These are phyloP conservation scores for Orchestia grillus DNA, from an alignment of 1,140 invertebrate species.

Conservation along the genomic window DNA sequence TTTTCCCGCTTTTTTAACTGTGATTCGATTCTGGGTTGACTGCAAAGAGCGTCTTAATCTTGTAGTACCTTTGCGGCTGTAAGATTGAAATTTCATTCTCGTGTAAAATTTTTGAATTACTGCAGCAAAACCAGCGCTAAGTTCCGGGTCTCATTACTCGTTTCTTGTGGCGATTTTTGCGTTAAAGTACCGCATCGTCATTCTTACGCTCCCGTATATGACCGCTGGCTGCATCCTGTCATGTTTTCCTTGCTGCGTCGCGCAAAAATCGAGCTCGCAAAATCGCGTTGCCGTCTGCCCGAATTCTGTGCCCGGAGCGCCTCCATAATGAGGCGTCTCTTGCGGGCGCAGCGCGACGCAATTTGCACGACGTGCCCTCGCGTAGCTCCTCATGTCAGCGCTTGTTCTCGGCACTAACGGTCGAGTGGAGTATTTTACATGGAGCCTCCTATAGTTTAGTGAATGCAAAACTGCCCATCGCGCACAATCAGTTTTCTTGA, in stretches of 20 bases:
- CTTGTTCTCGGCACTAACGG: neutral
- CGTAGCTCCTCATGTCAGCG: neutral
- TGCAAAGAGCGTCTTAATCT: neutral
- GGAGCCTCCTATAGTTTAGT: neutral
- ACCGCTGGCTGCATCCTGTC: neutral
- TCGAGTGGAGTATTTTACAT: neutral
- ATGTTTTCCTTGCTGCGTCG: neutral
- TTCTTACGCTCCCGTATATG: neutral
- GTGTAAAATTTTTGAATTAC: neutral
- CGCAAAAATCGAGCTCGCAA: neutral
- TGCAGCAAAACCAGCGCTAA: neutral
- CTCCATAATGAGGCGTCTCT: conserved; percentile 7
- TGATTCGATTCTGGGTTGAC: neutral
- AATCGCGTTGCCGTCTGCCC: neutral
- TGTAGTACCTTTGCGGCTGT: neutral
- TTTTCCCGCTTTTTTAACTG: neutral
- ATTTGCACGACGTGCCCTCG: neutral
- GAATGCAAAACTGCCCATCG: neutral
- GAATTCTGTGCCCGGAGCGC: conserved; percentile 5
- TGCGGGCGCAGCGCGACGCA: neutral
- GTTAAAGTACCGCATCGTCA: too few species aligned
- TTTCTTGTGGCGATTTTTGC: neutral
- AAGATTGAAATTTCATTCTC: neutral
- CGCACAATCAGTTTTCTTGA: neutral
- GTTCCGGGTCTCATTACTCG: neutral